These are phyloP conservation scores for Gymnobelideus leadbeateri DNA, from an alignment of 2,113 vertebrate species.

Conservation along the genomic window DNA sequence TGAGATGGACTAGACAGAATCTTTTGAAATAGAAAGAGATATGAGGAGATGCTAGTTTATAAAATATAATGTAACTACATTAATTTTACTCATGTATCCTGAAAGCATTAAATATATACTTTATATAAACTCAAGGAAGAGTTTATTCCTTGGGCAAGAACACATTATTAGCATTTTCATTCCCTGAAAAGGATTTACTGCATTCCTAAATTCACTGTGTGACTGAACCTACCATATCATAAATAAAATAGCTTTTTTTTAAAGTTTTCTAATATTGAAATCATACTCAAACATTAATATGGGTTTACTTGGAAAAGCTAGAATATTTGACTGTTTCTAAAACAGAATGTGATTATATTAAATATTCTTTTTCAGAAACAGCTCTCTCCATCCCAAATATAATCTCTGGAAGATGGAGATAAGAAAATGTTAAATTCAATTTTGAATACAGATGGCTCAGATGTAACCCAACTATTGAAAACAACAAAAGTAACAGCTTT, in stretches of 20 bases:
- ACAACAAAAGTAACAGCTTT: conserved; percentile 39
- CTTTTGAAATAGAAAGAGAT: not conserved
- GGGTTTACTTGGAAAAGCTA: not conserved
- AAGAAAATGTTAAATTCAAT: conserved; percentile 48
- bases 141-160: not conserved
- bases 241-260: not conserved
- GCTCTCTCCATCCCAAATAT: not conserved
- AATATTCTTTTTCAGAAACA: not conserved
- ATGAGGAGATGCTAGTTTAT: not conserved
- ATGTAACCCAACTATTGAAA: conserved; percentile 26
- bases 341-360: not conserved
- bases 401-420: conserved; percentile 38
- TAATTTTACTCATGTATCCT: not conserved
- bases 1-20: not conserved
- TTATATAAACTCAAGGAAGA: not conserved
- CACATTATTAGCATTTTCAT: not conserved
- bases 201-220: not conserved
- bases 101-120: not conserved
- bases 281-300: not conserved
- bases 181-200: not conserved
- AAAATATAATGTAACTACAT: not conserved
- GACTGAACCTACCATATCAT: not conserved
- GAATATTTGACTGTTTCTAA: not conserved
- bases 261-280: not conserved
- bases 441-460: conserved; percentile 61